These are phyloP conservation scores for Stenodera caucasica DNA, from an alignment of 2,888 invertebrate species.

Conservation along the genomic window DNA sequence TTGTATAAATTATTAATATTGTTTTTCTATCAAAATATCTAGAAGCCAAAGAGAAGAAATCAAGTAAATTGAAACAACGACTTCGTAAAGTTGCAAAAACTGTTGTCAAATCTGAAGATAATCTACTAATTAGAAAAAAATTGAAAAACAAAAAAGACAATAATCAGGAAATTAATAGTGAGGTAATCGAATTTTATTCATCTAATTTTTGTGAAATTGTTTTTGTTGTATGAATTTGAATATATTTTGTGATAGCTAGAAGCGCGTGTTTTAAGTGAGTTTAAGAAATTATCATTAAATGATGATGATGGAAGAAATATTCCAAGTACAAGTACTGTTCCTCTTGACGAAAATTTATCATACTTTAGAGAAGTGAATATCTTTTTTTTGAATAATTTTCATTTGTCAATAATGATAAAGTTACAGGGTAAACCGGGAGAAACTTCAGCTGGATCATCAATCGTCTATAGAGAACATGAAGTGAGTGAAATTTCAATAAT, in stretches of 20 bases:
- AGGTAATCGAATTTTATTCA: background rate
- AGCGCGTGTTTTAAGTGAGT: slow-evolving; percentile 13
- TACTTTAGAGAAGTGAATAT: no score
- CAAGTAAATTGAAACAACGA: slow-evolving; percentile 16
- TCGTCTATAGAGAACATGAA: no score
- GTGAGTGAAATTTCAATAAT: no score
- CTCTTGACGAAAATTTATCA: no score
- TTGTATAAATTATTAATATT: background rate
- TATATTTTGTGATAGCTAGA: slow-evolving; percentile 14
- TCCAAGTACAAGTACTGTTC: slow-evolving; percentile 12
- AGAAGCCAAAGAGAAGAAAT: slow-evolving; percentile 5
- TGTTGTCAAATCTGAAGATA: slow-evolving; percentile 17
- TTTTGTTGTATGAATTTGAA: no score
- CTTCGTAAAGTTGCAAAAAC: slow-evolving; percentile 4
- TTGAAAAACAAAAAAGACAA: slow-evolving; percentile 6
- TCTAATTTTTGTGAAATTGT: background rate
- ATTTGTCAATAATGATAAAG: no score
- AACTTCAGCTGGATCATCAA: background rate
- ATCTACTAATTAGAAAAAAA: slow-evolving; percentile 13
- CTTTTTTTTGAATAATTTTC: no score
- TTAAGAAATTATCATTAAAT: slow-evolving; percentile 16
- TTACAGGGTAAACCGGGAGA: no score
- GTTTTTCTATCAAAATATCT: background rate
- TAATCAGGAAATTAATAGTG: slow-evolving; percentile 8
- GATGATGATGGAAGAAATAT: slow-evolving; percentile 13